phyloP scores from a whole-genome alignment of 2,888 invertebrate species.

The Drosophila nr. perissopoda region DNA sequence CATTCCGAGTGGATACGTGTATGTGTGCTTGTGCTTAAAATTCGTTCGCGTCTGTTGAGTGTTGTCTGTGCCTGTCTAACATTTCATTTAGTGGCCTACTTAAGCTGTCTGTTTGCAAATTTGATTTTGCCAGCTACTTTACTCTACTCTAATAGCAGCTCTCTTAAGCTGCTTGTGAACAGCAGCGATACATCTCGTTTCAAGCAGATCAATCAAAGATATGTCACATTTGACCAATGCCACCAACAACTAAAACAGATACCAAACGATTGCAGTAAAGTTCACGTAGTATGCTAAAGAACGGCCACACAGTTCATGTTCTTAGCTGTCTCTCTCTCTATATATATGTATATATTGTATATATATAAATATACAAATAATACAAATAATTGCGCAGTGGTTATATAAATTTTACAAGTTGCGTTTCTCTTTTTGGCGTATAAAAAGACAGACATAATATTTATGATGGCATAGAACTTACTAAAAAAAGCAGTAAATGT shows the following conservation, averaged over 20 bases:
- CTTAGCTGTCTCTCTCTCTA: too few species aligned
- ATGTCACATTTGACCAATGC: constrained; percentile 57
- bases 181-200: constrained; percentile 10
- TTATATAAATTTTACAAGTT: constrained; percentile 57
- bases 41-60: constrained; percentile 19
- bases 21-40: constrained; percentile 28
- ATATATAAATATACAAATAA: background rate
- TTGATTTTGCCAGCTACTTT: constrained; percentile 39
- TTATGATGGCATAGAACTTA: constrained; percentile 63
- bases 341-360: background rate
- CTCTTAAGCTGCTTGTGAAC: background rate
- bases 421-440: constrained; percentile 15
- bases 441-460: constrained; percentile 61
- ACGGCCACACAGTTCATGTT: constrained; percentile 1
- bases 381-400: constrained; percentile 18
- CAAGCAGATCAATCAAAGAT: constrained; percentile 67
- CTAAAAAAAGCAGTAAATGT: constrained; percentile 25
- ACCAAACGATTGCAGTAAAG: constrained; percentile 28
- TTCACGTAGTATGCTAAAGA: constrained; percentile 37
- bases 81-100: constrained; percentile 67
- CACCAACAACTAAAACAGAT: constrained; percentile 17
- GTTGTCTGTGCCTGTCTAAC: constrained; percentile 56
- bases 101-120: constrained; percentile 77
- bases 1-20: constrained; percentile 47
- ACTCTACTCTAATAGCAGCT: constrained; percentile 9